Conservation (phyloP, 1,140 invertebrate genomes). For the Globodera ellingtonae region DNA sequence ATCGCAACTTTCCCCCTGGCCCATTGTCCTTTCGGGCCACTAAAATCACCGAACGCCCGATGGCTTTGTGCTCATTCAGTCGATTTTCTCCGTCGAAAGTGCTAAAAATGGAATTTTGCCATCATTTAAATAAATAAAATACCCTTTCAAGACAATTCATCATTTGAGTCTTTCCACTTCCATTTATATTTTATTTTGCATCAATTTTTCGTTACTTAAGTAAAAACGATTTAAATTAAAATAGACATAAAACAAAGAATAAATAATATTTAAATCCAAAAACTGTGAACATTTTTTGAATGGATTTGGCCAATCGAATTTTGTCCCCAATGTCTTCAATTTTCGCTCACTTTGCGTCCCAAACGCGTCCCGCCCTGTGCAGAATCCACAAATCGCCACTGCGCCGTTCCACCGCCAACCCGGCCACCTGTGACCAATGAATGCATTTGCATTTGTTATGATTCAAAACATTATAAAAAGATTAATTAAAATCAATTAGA, state of each 20-base stretch:
- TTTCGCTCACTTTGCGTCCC: constrained; percentile 69
- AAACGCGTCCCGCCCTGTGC: constrained; percentile 77
- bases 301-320: not conserved
- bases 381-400: constrained; percentile 77
- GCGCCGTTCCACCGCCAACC: constrained; percentile 52
- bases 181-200: constrained; percentile 15
- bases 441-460: constrained; percentile 38
- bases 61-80: constrained; percentile 73
- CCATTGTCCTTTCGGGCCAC: not conserved
- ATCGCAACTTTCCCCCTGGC: constrained; percentile 29
- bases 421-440: constrained; percentile 48
- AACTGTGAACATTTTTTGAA: not conserved
- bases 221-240: not conserved
- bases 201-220: no score
- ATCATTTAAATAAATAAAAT: not conserved
- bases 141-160: no score
- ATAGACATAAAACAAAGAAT: not conserved
- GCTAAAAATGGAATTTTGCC: constrained; percentile 48
- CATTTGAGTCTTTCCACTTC: constrained; percentile 18
- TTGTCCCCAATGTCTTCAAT: not conserved
- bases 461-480: no score
- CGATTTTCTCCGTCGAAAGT: constrained; percentile 75
- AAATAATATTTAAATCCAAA: not conserved
- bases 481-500: no score
- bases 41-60: constrained; percentile 76